Conservation (phyloP, 1,140 invertebrate genomes). For the Bombyx mandarina region DNA sequence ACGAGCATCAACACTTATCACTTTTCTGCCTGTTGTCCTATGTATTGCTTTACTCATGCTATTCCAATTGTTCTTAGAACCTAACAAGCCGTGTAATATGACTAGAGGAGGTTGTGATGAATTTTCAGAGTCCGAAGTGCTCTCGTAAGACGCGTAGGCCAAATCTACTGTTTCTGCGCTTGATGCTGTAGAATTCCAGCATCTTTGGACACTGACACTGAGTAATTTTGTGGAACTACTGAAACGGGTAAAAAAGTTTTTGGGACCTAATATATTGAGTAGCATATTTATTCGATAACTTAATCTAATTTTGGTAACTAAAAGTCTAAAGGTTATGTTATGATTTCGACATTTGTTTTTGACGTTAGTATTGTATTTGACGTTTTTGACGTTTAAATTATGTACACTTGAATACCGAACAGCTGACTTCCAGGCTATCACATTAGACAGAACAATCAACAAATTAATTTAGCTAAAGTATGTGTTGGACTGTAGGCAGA, state of each 20-base stretch:
- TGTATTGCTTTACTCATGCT: slow-evolving; percentile 85
- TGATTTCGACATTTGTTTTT: slow-evolving; percentile 15
- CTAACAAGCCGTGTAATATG: slow-evolving; percentile 90
- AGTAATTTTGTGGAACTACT: slow-evolving; percentile 17
- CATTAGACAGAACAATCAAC: no score
- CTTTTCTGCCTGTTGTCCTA: slow-evolving; percentile 77
- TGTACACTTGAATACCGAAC: background rate
- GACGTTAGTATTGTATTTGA: background rate
- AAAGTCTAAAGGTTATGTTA: slow-evolving; percentile 22
- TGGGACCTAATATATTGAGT: slow-evolving; percentile 23
- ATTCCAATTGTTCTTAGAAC: slow-evolving; percentile 90
- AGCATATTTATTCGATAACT: slow-evolving; percentile 36
- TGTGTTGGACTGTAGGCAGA: no score
- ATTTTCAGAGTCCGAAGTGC: slow-evolving; percentile 31
- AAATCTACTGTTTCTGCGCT: slow-evolving; percentile 54
- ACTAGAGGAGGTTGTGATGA: slow-evolving; percentile 76
- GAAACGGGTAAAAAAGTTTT: slow-evolving; percentile 18
- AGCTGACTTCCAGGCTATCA: background rate
- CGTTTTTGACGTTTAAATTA: background rate
- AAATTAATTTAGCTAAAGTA: no score
- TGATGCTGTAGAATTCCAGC: slow-evolving; percentile 20
- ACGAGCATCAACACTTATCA: slow-evolving; percentile 88
- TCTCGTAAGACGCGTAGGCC: slow-evolving; percentile 62
- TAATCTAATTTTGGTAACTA: slow-evolving; percentile 4
- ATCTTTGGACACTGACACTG: slow-evolving; percentile 14